phyloP scores from a whole-genome alignment of 2,797 vertebrate genomes.

The Bovichtus variegatus region DNA sequence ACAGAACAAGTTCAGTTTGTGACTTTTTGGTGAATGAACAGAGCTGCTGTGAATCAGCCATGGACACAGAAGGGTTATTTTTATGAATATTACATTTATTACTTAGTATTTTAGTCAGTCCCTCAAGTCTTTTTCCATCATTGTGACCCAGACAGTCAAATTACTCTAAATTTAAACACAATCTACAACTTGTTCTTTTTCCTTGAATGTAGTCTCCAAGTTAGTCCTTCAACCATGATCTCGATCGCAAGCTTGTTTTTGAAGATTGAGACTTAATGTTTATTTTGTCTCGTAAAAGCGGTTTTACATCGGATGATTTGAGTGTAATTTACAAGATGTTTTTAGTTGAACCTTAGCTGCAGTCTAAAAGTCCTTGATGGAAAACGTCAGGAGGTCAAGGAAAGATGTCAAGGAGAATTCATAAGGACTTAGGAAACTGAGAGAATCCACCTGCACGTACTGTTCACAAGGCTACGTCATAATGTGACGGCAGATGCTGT shows the following conservation, averaged over 20 bases:
- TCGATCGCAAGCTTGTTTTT: not conserved
- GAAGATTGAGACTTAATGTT: not conserved
- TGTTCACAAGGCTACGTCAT: too few species aligned
- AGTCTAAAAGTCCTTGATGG: too few species aligned
- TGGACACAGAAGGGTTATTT: slow-evolving; percentile 1
- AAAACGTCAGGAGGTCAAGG: too few species aligned
- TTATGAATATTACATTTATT: slow-evolving; percentile 13
- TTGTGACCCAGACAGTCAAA: not conserved
- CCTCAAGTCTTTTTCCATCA: not conserved
- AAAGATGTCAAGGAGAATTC: too few species aligned
- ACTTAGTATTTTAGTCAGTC: not conserved
- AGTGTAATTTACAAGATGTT: too few species aligned
- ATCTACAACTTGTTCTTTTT: too few species aligned
- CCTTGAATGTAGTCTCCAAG: not conserved
- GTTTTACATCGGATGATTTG: not conserved
- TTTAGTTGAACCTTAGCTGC: too few species aligned
- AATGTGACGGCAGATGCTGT: too few species aligned
- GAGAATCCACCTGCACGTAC: too few species aligned
- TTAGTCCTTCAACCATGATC: too few species aligned
- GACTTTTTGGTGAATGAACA: not conserved
- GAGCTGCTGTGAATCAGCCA: not conserved
- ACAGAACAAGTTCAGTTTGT: not conserved
- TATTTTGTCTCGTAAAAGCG: not conserved
- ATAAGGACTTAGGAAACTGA: too few species aligned
- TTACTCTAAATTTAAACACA: not conserved